A percentile compares a stretch with the other conserved stretches of the same genome.
Conservation (phyloP, 2,113 vertebrate species). For the Scophthalmus maximus region DNA sequence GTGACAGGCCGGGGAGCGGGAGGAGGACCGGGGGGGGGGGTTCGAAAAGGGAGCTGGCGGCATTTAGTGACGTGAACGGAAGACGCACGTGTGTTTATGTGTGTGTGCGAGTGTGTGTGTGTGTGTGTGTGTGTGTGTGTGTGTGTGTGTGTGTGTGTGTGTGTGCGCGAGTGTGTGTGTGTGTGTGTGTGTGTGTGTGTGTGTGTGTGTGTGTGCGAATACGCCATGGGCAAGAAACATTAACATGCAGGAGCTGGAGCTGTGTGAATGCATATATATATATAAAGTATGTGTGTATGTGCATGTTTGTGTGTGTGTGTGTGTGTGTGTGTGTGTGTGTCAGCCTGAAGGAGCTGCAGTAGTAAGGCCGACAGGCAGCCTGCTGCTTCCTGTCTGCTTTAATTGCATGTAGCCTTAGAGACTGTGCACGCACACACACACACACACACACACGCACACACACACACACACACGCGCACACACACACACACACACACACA, state of each 20-base stretch:
- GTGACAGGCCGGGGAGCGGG: conserved; percentile 38
- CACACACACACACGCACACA: conserved; percentile 33
- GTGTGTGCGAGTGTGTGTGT: not conserved
- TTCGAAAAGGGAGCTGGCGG: not conserved
- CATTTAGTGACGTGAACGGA: no score
- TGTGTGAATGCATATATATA: conserved; percentile 11
- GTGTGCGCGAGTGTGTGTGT: no score
- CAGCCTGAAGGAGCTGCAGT: conserved; percentile 59
- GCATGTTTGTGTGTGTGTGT: conserved; percentile 12
- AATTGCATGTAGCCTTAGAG: conserved; percentile 74
- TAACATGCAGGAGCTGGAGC: no score
- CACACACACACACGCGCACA: conserved; percentile 39
- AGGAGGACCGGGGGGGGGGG: not conserved
- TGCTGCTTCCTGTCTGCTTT: conserved; percentile 72
- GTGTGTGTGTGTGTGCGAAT: conserved; percentile 33
- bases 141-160: not conserved
- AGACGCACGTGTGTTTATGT: conserved; percentile 2
- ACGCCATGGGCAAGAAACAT: conserved; percentile 58
- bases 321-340: conserved; percentile 41
- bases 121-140: conserved; percentile 6
- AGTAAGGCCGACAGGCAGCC: conserved; percentile 66
- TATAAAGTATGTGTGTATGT: conserved; percentile 8
- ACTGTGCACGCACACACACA: conserved; percentile 42
- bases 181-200: conserved; percentile 7
- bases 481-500: conserved; percentile 35